Evolutionary conservation across 1,140 invertebrate species (phyloP).

Genomic region (Drosophila kanapiae): DNA sequence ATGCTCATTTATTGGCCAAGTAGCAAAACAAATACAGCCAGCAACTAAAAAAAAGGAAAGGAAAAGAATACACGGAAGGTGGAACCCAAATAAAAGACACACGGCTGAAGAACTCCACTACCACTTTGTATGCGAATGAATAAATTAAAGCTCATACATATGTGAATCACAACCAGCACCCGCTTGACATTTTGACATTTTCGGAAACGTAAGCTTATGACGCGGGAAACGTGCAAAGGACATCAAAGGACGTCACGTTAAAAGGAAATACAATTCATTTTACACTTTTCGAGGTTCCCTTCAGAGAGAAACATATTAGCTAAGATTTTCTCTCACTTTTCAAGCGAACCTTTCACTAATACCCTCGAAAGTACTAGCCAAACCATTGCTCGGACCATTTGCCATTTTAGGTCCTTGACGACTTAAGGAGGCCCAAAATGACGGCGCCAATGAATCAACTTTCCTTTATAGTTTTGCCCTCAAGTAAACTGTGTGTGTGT

Average conservation of each 20-base stretch:
- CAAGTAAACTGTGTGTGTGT: conserved; percentile 19
- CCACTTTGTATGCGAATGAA: conserved; percentile 33
- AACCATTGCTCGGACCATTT: conserved; percentile 30
- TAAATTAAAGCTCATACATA: conserved; percentile 38
- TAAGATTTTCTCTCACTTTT: conserved; percentile 2
- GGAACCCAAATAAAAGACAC: conserved; percentile 13
- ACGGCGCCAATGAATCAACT: conserved; percentile 42
- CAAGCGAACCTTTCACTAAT: conserved; percentile 7
- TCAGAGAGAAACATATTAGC: background rate
- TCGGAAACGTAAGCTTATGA: conserved; percentile 7
- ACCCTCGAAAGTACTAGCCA: conserved; percentile 2
- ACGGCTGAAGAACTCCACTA: background rate
- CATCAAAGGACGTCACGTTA: conserved; percentile 34
- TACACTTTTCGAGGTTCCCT: background rate
- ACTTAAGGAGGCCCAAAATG: conserved; percentile 13
- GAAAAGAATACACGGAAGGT: background rate
- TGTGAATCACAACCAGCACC: conserved; percentile 21
- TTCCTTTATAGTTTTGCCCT: conserved; percentile 37
- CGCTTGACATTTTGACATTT: conserved; percentile 35
- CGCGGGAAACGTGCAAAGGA: conserved; percentile 20
- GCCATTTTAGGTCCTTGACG: conserved; percentile 18
- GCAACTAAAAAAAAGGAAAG: conserved; percentile 19
- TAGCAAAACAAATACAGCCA: conserved; percentile 37
- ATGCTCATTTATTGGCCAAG: conserved; percentile 65
- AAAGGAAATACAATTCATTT: conserved; percentile 18